A percentile compares a stretch with the other conserved stretches of the same genome.
Evolutionary conservation across 2,113 vertebrate genomes (phyloP).

Genomic region (Macaca nemestrina): DNA sequence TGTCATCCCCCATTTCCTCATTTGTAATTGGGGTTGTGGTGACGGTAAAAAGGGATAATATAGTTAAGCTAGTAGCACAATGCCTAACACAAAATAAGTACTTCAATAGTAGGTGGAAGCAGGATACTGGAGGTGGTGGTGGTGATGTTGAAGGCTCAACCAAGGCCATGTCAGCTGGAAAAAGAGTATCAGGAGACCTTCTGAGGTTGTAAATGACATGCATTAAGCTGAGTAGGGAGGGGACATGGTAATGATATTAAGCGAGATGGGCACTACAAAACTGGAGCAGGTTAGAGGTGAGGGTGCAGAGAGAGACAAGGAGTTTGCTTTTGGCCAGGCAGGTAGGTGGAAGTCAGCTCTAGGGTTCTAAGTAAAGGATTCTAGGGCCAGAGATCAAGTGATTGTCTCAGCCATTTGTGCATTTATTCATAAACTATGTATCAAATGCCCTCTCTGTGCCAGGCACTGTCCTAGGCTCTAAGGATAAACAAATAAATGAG

Average conservation of each 20-base stretch:
- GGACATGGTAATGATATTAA: not conserved
- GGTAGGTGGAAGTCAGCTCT: not conserved
- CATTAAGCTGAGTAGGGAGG: not conserved
- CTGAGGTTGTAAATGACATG: not conserved
- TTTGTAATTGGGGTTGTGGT: not conserved
- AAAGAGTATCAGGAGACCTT: not conserved
- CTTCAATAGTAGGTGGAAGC: not conserved
- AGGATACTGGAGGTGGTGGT: not conserved
- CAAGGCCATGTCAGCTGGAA: not conserved
- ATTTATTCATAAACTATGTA: not conserved
- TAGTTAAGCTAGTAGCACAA: not conserved
- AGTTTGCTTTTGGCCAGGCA: not conserved
- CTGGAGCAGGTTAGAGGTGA: not conserved
- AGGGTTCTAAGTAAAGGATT: not conserved
- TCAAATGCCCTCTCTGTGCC: not conserved
- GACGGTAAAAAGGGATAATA: not conserved
- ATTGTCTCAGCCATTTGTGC: not conserved
- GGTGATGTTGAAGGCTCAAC: not conserved
- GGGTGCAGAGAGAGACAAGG: not conserved
- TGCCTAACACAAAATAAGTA: not conserved
- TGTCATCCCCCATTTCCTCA: not conserved
- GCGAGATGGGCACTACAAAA: not conserved
- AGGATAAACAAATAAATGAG: not conserved
- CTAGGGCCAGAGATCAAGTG: not conserved
- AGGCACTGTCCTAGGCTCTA: not conserved